A percentile compares a stretch with the other conserved stretches of the same genome.
These are phyloP conservation scores for Sepiola atlantica DNA, from an alignment of 2,888 invertebrate genomes.

Conservation along the genomic window DNA sequence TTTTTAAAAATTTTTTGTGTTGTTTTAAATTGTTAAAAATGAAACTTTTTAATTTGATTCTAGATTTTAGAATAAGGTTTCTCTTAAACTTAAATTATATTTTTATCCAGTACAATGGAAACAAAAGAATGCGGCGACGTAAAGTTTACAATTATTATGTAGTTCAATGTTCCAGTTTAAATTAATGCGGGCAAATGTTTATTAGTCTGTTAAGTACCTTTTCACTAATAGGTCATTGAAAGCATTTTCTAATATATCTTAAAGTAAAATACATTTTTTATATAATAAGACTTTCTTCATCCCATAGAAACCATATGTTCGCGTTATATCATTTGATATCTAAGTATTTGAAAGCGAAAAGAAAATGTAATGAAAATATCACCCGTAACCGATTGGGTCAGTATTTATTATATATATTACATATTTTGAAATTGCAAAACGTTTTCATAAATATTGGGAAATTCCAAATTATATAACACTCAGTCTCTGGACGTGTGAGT, in stretches of 20 bases:
- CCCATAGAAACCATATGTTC: not conserved
- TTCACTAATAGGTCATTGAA: not conserved
- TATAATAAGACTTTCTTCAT: not conserved
- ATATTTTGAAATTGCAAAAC: no score
- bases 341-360: not conserved
- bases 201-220: not conserved
- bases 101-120: not conserved
- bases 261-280: not conserved
- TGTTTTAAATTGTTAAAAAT: no score
- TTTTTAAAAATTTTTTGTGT: not conserved
- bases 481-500: no score
- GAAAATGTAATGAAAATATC: not conserved
- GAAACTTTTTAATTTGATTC: no score
- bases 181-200: not conserved
- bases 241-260: not conserved
- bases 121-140: not conserved
- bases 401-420: no score
- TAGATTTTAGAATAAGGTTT: not conserved
- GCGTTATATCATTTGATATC: not conserved
- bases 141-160: not conserved
- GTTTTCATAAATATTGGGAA: no score
- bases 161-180: not conserved
- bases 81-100: not conserved
- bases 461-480: no score
- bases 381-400: no score